Evolutionary conservation across 2,113 vertebrate genomes (phyloP), one percentile per base, ranked within the genome.

Genomic region (Perccottus glenii): DNA sequence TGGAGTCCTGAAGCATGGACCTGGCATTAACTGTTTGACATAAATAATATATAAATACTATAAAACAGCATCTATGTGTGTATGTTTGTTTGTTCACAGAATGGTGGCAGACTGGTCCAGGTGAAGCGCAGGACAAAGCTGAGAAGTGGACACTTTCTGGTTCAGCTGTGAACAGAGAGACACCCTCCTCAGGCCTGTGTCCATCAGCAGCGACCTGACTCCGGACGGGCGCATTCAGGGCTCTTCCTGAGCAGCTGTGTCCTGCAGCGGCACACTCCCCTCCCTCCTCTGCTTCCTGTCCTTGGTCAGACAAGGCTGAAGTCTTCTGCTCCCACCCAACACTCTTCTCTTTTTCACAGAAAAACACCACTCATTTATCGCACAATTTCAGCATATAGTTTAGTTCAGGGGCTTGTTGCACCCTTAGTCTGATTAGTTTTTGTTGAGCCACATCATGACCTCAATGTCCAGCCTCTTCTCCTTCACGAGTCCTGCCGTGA

Each of bases 401-500:
- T 44, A 27, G 19, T 27, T 27, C 11, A 14, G 33, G 56, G 66
- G 11, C 33, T 62, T 43, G 33, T 40, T 61, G 45, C 57, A 44
- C 52, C 47, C 4, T 60, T 48, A 8, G 47, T 44, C 47, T 14
- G 32, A 60, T 46, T 14, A 46, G 44, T 4, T 45, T 45, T 65
- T 72, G 61, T 58, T 16, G 47, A 50, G 64, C 45, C 66, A 11
- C 67, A 85, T 77, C 74, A 93, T 92, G 92, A 93, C 93, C 75
- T 90, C 93, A 51, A 98, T 99, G 96, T 97, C 97, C 88, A 99
- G 98, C 92, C 94, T 99, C 86, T 99, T 99, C 90, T 98, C 98
- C 76, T 99, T 99, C 93, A 99, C 98, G 84, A 99, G 98, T 92
- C 98, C 98, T 66, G 97, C 97, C 53, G 97, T 99, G 75, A 99